These are phyloP conservation scores for Muscidifurax raptorellus DNA, from an alignment of 1,140 invertebrate species.

Conservation along the genomic window DNA sequence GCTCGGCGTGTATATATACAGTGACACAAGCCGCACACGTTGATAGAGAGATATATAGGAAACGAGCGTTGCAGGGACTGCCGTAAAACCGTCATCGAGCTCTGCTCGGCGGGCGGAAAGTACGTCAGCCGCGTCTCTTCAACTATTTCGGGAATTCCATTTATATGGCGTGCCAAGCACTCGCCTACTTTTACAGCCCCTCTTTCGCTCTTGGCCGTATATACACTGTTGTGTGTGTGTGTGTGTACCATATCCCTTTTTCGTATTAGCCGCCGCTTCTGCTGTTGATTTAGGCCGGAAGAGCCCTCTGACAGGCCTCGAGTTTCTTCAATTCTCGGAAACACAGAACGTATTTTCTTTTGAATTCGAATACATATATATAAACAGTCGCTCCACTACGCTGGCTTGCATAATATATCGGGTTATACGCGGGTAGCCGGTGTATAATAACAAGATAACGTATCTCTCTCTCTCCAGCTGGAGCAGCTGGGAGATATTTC, in stretches of 20 bases:
- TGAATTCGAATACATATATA: too few species aligned
- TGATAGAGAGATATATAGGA: not conserved
- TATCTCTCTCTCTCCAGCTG: too few species aligned
- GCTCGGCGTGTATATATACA: not conserved
- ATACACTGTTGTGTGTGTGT: too few species aligned
- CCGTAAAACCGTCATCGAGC: constrained; percentile 32
- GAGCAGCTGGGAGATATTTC: not conserved
- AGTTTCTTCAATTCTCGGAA: not conserved
- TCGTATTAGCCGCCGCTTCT: not conserved
- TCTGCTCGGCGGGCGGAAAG: not conserved
- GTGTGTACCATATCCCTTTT: not conserved
- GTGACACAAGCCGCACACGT: not conserved
- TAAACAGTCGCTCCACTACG: too few species aligned
- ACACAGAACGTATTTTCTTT: too few species aligned
- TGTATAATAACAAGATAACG: not conserved
- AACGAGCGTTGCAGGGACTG: not conserved
- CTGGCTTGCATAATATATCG: not conserved
- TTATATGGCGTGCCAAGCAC: constrained; percentile 19
- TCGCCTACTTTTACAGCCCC: not conserved
- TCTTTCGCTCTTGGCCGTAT: too few species aligned
- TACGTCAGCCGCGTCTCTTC: not conserved
- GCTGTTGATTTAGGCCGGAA: not conserved
- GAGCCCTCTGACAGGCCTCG: not conserved
- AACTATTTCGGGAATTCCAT: constrained; percentile 47
- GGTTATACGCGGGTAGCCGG: not conserved